A percentile compares a stretch with the other conserved stretches of the same genome.
These are phyloP conservation scores for Diaperis boleti DNA, from an alignment of 2,888 invertebrate genomes.

Conservation along the genomic window DNA sequence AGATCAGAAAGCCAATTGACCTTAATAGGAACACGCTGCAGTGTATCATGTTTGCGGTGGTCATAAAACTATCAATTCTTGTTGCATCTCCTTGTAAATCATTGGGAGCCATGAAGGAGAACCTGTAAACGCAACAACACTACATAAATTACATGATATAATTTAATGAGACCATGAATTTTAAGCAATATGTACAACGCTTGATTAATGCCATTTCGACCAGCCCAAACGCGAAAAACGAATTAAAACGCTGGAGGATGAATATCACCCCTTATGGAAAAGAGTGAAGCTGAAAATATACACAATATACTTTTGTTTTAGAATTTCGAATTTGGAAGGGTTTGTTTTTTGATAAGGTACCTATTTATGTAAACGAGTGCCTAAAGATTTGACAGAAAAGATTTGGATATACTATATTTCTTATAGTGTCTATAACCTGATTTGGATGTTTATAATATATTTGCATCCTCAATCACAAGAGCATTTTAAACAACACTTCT, in stretches of 20 bases:
- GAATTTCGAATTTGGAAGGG: no score
- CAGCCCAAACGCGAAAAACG: constrained; percentile 24
- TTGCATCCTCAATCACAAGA: no score
- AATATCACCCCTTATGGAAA: constrained; percentile 12
- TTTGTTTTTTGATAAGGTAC: no score
- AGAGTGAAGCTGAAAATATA: no score
- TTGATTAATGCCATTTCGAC: constrained; percentile 39
- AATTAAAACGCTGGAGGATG: constrained; percentile 14
- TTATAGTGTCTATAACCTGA: no score
- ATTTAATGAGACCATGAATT: constrained; percentile 44
- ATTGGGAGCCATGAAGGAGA: constrained; percentile 18
- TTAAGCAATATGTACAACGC: constrained; percentile 40
- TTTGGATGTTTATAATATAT: no score
- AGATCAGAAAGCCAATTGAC: constrained; percentile 14
- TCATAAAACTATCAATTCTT: constrained; percentile 32
- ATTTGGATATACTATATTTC: no score
- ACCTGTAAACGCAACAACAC: constrained; percentile 25
- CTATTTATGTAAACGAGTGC: no score
- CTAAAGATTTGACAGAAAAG: no score
- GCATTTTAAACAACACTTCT: no score
- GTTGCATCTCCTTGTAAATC: constrained; percentile 21
- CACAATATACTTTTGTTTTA: no score
- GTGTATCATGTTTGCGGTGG: constrained; percentile 24
- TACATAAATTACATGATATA: constrained; percentile 42
- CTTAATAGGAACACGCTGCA: constrained; percentile 14